A percentile compares a stretch with the other conserved stretches of the same genome.
phyloP scores from a whole-genome alignment of 2,113 vertebrate genomes.

The Cryptotis parvus region DNA sequence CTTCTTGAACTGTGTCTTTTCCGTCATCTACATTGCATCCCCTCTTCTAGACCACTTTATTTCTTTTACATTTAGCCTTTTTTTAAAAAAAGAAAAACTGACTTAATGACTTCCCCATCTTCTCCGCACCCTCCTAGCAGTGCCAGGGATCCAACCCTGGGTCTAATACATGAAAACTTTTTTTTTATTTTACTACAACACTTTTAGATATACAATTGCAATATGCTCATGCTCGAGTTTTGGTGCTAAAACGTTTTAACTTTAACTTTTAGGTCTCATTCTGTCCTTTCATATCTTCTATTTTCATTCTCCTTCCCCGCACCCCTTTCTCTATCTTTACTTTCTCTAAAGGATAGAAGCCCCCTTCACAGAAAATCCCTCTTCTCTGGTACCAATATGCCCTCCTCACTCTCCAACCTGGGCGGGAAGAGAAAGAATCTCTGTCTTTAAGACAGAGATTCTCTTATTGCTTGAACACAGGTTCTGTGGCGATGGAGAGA shows the following conservation, averaged over 20 bases:
- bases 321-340: neutral
- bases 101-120: too few species aligned
- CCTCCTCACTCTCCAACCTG: neutral
- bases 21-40: neutral
- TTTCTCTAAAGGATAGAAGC: constrained; percentile 32
- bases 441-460: neutral
- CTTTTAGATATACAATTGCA: too few species aligned
- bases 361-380: neutral
- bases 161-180: neutral
- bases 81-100: neutral
- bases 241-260: too few species aligned
- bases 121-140: neutral
- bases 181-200: too few species aligned
- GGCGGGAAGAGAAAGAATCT: neutral
- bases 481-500: neutral
- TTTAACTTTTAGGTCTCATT: neutral
- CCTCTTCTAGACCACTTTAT: neutral
- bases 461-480: neutral
- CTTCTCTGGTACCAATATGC: neutral
- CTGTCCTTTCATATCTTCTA: constrained; percentile 12
- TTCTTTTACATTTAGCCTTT: neutral
- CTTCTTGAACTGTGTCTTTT: constrained; percentile 4
- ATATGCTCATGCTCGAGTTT: too few species aligned
- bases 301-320: neutral
- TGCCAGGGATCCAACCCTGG: too few species aligned